phyloP scores from a whole-genome alignment of 2,113 vertebrate genomes.

The Oncorhynchus gorbuscha region DNA sequence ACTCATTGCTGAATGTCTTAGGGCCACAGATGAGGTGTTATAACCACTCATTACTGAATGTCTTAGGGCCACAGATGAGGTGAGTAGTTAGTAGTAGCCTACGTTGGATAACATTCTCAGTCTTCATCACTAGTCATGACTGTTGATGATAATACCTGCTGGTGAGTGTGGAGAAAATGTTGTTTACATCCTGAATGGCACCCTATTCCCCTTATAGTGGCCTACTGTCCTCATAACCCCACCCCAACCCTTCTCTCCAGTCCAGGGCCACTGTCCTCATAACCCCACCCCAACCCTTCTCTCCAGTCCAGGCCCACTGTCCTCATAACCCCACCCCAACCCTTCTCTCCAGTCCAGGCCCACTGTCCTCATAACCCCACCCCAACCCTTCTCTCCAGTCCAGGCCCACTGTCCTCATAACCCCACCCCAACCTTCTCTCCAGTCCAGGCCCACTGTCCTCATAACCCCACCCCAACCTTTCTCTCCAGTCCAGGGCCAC shows the following conservation, averaged over 20 bases:
- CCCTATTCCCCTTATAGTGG: no score
- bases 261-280: slow-evolving; percentile 53
- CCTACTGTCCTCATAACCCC: slow-evolving; percentile 65
- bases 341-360: neutral
- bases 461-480: slow-evolving; percentile 69
- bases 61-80: neutral
- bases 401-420: slow-evolving; percentile 53
- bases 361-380: slow-evolving; percentile 68
- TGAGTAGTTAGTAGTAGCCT: neutral
- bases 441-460: slow-evolving; percentile 28
- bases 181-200: no score
- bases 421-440: slow-evolving; percentile 66
- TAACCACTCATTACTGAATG: no score
- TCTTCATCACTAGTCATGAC: neutral
- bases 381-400: slow-evolving; percentile 62
- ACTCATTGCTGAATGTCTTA: no score
- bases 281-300: slow-evolving; percentile 68
- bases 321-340: no score
- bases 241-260: slow-evolving; percentile 59
- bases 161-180: neutral
- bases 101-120: neutral
- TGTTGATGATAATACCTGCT: neutral
- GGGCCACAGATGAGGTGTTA: no score
- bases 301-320: neutral
- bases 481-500: slow-evolving; percentile 51